Evolutionary conservation across 2,797 vertebrate species (phyloP).

Genomic region (Tachyglossus aculeatus): DNA sequence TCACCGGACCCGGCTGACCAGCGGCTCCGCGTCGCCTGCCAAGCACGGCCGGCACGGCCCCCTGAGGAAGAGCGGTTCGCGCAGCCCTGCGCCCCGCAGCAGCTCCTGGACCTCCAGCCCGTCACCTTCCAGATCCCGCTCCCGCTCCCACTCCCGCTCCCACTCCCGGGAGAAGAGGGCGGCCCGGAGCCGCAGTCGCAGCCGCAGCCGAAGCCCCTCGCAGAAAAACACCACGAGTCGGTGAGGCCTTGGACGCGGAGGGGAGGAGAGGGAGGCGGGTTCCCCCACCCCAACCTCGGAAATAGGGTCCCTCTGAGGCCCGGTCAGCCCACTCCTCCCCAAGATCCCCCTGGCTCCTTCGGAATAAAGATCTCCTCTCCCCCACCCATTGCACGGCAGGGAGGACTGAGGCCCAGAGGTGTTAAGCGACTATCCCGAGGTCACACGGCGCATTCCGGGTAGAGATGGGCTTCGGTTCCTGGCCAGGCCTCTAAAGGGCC

Average conservation of each 20-base stretch:
- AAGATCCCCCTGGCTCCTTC: too few relatives aligned
- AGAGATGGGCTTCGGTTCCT: too few relatives aligned
- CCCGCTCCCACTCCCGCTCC: conserved; percentile 77
- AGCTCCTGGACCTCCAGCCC: conserved; percentile 88
- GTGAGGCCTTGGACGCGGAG: conserved; percentile 73
- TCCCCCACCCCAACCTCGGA: too few relatives aligned
- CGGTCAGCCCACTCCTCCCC: too few relatives aligned
- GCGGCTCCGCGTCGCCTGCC: conserved; percentile 76
- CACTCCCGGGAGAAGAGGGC: conserved; percentile 81
- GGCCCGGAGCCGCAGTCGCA: conserved; percentile 73
- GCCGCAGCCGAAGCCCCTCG: conserved; percentile 85
- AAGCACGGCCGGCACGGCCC: conserved; percentile 81
- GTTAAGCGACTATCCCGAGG: too few relatives aligned
- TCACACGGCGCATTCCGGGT: too few relatives aligned
- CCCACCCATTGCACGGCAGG: too few relatives aligned
- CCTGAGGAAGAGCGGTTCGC: conserved; percentile 83
- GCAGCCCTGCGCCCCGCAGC: conserved; percentile 81
- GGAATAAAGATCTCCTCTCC: too few relatives aligned
- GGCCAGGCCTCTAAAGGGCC: too few relatives aligned
- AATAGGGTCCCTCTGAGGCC: too few relatives aligned
- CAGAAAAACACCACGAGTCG: conserved; percentile 86
- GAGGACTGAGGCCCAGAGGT: too few relatives aligned
- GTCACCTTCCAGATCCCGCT: conserved; percentile 84
- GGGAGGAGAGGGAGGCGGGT: too few relatives aligned
- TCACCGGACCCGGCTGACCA: conserved; percentile 76